These are phyloP conservation scores for Operophtera brumata DNA, from an alignment of 2,888 invertebrate genomes.

Conservation along the genomic window DNA sequence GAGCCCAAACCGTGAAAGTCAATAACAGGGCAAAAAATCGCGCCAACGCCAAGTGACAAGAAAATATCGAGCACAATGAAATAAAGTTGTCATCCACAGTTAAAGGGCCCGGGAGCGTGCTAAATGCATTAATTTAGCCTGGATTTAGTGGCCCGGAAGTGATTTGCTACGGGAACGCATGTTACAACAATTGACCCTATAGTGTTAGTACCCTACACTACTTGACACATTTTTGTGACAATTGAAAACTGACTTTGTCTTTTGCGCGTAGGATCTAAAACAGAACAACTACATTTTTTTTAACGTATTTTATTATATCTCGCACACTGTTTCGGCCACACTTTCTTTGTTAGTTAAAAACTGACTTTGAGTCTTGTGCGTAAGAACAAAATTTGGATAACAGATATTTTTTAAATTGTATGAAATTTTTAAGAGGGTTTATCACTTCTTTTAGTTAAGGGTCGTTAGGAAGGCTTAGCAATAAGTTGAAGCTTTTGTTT, in stretches of 20 bases:
- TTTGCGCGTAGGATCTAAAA: constrained; percentile 2
- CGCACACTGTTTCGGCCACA: not conserved
- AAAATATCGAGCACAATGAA: constrained; percentile 77
- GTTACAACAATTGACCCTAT: constrained; percentile 72
- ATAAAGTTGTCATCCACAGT: constrained; percentile 80
- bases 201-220: constrained; percentile 57
- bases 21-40: constrained; percentile 29
- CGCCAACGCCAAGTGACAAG: constrained; percentile 70
- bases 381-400: constrained; percentile 1
- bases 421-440: constrained; percentile 59
- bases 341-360: constrained; percentile 2
- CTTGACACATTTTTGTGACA: constrained; percentile 50
- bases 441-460: constrained; percentile 60
- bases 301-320: not conserved
- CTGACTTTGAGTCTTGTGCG: not conserved
- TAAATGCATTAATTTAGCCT: constrained; percentile 81
- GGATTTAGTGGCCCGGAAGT: constrained; percentile 80
- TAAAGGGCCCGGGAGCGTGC: constrained; percentile 72
- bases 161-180: constrained; percentile 80
- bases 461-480: constrained; percentile 59
- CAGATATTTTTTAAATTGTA: constrained; percentile 39
- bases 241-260: constrained; percentile 56
- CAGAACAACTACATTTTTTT: not conserved
- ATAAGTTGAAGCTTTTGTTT: constrained; percentile 34
- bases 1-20: constrained; percentile 29